These are phyloP conservation scores for Tonatia bakeri DNA, from an alignment of 2,113 vertebrate genomes.

Conservation along the genomic window DNA sequence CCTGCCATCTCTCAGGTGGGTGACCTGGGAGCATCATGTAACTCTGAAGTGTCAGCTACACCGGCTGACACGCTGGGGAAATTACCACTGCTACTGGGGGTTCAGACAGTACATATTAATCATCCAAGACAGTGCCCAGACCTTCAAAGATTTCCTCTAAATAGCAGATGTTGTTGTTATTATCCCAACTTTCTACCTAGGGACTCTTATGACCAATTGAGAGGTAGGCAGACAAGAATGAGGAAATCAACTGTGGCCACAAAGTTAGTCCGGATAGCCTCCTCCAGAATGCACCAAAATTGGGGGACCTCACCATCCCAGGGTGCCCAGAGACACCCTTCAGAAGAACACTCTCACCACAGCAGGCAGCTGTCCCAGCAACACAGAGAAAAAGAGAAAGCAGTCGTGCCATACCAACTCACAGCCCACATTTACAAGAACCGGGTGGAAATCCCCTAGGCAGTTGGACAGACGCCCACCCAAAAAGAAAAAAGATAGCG, in stretches of 20 bases:
- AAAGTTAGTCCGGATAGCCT: accelerated
- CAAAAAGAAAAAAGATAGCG: not conserved
- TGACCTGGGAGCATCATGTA: not conserved
- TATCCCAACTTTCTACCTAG: not conserved
- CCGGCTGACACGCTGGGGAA: accelerated
- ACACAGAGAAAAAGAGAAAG: not conserved
- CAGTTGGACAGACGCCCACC: slow-evolving; percentile 61
- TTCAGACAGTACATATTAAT: accelerated
- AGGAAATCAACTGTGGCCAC: accelerated
- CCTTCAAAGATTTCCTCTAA: not conserved
- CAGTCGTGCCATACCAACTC: accelerated
- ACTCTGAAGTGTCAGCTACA: not conserved
- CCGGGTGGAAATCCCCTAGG: slow-evolving; percentile 63
- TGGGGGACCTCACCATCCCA: not conserved
- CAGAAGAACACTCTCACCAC: not conserved
- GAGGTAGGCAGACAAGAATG: not conserved
- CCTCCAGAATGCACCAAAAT: not conserved
- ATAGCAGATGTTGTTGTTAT: not conserved
- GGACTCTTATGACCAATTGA: not conserved
- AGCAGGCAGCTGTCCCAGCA: not conserved
- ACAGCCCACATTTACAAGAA: slow-evolving; percentile 45
- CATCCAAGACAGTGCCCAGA: not conserved
- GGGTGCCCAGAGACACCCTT: not conserved
- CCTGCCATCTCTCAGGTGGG: not conserved
- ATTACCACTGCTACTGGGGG: accelerated